Evolutionary conservation across 2,113 vertebrate genomes (phyloP), one percentile per base, ranked within the genome.

Genomic region (Okapia johnstoni): DNA sequence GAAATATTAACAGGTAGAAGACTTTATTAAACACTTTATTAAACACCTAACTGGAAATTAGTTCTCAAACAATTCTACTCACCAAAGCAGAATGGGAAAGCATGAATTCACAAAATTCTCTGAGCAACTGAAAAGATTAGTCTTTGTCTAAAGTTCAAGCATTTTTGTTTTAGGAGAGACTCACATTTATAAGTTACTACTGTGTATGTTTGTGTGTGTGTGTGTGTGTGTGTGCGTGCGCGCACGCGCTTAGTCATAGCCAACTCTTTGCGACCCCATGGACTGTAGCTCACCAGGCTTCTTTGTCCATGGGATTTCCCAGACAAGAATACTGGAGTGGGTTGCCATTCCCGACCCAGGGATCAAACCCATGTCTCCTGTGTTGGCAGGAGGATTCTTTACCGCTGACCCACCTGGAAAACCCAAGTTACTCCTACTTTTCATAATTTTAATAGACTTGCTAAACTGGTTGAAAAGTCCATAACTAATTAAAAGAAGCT

Each of bases 11-110:
- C 28, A 84, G 25, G 43, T 23, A 63, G 28, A 90, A 48, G 26
- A 58, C 25, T 80, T 96, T 28, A 81, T 52, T 87, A 89, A 80
- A 93, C 15, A 83, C 33, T 36, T 96, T 19, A 66, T 66, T 66
- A 70, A 70, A 70, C 25, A 50, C 66, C 16, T 46, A 89, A 77
- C 40, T 63, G n/a, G 33, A 94, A 91, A 81, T 54, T n/a, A 46
- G 43, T 90, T 50, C 88, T 58, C 30, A 36, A 88, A 85, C 10
- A 81, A 70, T 23, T 46, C 30, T 86, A 30, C 10, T 48, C 28
- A 88, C 11, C 30, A 55, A 94, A 89, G 63, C 60, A 77, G 50
- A 95, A 85, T 25, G 28, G 26, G 33, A 40, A 90, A 96, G 54
- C 55, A 46, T 5, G 8, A 70, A 93, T 8, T n/a, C 54, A 81